Evolutionary conservation across 2,113 vertebrate genomes (phyloP), one percentile per base, ranked within the genome.

Genomic region (Oxyura jamaicensis): DNA sequence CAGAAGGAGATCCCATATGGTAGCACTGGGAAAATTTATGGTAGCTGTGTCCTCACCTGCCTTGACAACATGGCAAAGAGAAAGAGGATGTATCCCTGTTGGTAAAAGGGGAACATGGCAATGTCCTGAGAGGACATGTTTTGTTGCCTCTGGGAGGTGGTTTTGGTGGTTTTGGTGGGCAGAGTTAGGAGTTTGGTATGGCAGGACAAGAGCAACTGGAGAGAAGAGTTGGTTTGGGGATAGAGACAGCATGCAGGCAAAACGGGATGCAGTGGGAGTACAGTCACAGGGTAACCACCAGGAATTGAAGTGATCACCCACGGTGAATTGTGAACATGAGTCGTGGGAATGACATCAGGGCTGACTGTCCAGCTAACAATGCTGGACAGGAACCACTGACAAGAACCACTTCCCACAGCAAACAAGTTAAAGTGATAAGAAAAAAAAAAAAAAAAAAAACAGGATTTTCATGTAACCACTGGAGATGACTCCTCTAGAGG

Each of bases 31-130:
- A 69, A 81, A 28, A 16, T 22, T 15, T 71, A 4, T 50, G 36
- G 31, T 41, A 25, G 5, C 42, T 72, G 12, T 35, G 22, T 13
- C 14, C 33, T 86, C 48, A 33, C 17, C 17, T 46, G 14, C 33
- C 4, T 2, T 58, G 44, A 29, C 13, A 2, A 8, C 63, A 75
- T 0, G 0, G 13, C 33, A 44, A 10, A 20, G 35, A 22, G 9
- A 28, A n/a, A 76, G 2, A 15, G 15, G 12, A 39, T 2, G 1
- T 13, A 15, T 72, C 12, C 8, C 12, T 58, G 12, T 5, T 29
- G 13, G 7, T 31, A 26, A 20, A 6, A 36, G 21, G 21, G 35
- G 13, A 82, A 33, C 33, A 21, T 14, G 26, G 20, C 55, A 78
- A 26, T 31, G 16, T 13, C 8, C 11, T 82, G 56, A 41, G 14